Conservation (phyloP, 2,113 vertebrate genomes). For the Syrmaticus mikado region DNA sequence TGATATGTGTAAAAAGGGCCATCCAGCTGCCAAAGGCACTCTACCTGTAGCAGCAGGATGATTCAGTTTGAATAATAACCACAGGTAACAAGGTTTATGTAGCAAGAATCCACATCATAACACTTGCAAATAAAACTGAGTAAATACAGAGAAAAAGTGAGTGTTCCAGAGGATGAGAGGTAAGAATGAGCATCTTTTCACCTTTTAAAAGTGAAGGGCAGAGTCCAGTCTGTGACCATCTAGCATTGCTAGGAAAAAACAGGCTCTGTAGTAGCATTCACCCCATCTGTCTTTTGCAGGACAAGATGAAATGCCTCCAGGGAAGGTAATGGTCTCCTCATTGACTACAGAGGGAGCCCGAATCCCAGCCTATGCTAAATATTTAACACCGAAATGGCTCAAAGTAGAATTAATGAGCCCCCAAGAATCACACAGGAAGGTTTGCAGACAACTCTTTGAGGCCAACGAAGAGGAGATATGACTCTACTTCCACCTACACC, state of each 20-base stretch:
- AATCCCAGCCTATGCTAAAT: neutral
- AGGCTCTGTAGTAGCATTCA: neutral
- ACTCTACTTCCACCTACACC: neutral
- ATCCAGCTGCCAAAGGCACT: neutral
- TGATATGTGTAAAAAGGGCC: neutral
- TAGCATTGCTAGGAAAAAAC: neutral
- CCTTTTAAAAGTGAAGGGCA: neutral
- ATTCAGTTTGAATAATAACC: neutral
- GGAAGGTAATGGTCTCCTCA: neutral
- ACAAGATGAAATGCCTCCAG: neutral
- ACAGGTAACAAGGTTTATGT: accelerated
- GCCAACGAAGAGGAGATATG: neutral
- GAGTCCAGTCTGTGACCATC: neutral
- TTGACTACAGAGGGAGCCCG: neutral
- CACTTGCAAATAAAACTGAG: neutral
- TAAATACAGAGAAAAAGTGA: neutral
- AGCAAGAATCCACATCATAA: neutral
- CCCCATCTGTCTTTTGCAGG: neutral
- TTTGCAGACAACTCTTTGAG: neutral
- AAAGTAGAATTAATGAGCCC: neutral
- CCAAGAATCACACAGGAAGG: neutral
- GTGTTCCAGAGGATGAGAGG: neutral
- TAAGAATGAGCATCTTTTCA: neutral
- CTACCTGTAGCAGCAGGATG: neutral
- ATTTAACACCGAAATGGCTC: neutral